Evolutionary conservation across 2,888 invertebrate species (phyloP).

Genomic region (Vesta saturnalis): DNA sequence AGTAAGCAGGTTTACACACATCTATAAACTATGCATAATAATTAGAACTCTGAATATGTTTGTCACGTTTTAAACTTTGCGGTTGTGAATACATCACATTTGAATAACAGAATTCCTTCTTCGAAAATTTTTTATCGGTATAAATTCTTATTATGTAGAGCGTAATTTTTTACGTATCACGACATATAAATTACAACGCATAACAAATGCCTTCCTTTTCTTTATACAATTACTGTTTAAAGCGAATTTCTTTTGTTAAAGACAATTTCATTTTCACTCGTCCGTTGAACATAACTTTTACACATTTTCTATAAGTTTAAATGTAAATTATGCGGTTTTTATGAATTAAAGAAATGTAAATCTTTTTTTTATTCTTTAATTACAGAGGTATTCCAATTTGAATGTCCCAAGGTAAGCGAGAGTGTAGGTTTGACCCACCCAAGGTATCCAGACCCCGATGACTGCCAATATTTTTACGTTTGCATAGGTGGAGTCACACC

Average conservation of each 20-base stretch:
- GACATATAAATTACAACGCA: not conserved
- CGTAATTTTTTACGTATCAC: not conserved
- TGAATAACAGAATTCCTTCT: not conserved
- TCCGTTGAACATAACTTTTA: not conserved
- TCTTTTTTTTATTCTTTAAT: constrained; percentile 29
- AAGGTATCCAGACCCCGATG: constrained; percentile 86
- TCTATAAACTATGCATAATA: too few species aligned
- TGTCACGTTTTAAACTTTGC: too few species aligned
- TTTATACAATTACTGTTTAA: not conserved
- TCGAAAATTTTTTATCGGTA: not conserved
- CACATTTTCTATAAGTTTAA: too few species aligned
- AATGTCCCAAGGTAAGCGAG: constrained; percentile 82
- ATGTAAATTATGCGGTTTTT: constrained; percentile 8
- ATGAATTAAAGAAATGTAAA: constrained; percentile 5
- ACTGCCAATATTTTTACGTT: constrained; percentile 92
- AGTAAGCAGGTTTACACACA: too few species aligned
- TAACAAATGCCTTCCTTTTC: not conserved
- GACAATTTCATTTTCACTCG: not conserved
- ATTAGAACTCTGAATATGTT: too few species aligned
- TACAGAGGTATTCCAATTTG: constrained; percentile 83
- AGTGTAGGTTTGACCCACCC: constrained; percentile 81
- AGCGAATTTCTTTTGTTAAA: not conserved
- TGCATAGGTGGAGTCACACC: constrained; percentile 90
- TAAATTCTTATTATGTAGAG: not conserved
- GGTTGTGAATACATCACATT: too few species aligned